Percentiles rank a stretch among this genome's conserved stretches.
phyloP scores from a whole-genome alignment of 2,113 vertebrate species.

The Gambusia affinis region DNA sequence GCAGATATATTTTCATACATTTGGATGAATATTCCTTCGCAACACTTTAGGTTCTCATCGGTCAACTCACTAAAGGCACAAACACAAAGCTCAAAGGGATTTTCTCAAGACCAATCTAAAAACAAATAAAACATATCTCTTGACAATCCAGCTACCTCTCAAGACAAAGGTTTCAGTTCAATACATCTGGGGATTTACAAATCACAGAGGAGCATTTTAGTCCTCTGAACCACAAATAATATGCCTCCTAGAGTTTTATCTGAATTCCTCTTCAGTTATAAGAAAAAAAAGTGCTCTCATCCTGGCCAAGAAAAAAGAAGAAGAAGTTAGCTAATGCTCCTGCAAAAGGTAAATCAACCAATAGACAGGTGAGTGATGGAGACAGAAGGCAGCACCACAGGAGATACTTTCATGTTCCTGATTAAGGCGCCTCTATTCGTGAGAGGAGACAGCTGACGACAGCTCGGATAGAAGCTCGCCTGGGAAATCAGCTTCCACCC shows the following conservation, averaged over 20 bases:
- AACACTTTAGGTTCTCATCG: background rate
- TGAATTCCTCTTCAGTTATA: conserved; percentile 4
- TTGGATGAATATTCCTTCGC: background rate
- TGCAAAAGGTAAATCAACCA: conserved; percentile 50
- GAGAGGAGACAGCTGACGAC: conserved; percentile 65
- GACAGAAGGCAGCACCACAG: conserved; percentile 61
- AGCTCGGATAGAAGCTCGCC: conserved; percentile 68
- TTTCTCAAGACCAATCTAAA: background rate
- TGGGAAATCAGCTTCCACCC: conserved; percentile 73
- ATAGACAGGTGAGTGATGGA: conserved; percentile 54
- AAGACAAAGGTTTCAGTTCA: conserved; percentile 9
- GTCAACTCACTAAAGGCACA: background rate
- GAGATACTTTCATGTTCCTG: conserved; percentile 73
- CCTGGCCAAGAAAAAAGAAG: conserved; percentile 16
- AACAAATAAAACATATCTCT: conserved; percentile 1
- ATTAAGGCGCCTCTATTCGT: conserved; percentile 64
- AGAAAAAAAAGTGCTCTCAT: conserved; percentile 6
- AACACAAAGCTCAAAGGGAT: conserved; percentile 1
- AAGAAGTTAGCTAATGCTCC: conserved; percentile 16
- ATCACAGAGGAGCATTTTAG: background rate
- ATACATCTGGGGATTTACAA: conserved; percentile 12
- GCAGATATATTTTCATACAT: background rate
- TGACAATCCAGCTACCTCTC: background rate
- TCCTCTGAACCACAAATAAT: conserved; percentile 18
- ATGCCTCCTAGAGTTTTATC: background rate